Evolutionary conservation across 2,888 invertebrate genomes (phyloP).

Genomic region (Argynnis bischoffii): DNA sequence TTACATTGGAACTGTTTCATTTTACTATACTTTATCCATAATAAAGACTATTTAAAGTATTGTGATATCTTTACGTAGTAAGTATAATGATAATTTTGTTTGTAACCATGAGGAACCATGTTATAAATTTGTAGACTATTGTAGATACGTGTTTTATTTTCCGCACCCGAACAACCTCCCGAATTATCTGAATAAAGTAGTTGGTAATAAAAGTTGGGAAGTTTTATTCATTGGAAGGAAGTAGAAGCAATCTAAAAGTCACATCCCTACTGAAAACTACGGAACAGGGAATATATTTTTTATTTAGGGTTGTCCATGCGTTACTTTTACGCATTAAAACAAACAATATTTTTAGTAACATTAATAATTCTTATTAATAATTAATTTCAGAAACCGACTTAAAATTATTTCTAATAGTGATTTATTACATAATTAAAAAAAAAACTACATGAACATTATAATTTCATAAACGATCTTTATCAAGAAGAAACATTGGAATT

Average conservation of each 20-base stretch:
- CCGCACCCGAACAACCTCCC: slow-evolving; percentile 21
- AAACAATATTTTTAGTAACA: no score
- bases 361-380: no score
- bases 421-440: no score
- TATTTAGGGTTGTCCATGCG: slow-evolving; percentile 16
- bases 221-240: slow-evolving; percentile 26
- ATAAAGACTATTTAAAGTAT: slow-evolving; percentile 74
- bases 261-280: slow-evolving; percentile 2
- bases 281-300: slow-evolving; percentile 13
- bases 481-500: no score
- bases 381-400: no score
- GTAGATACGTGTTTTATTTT: slow-evolving; percentile 61
- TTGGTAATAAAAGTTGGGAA: slow-evolving; percentile 29
- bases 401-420: no score
- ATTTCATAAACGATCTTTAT: no score
- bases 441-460: no score
- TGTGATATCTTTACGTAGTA: slow-evolving; percentile 74
- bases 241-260: slow-evolving; percentile 32
- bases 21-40: slow-evolving; percentile 39
- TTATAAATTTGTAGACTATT: slow-evolving; percentile 67
- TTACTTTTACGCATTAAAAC: neutral
- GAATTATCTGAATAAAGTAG: slow-evolving; percentile 28
- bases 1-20: slow-evolving; percentile 5
- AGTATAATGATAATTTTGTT: slow-evolving; percentile 61
- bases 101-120: slow-evolving; percentile 57